A percentile compares a stretch with the other conserved stretches of the same genome.
These are phyloP conservation scores for Amazona guildingii DNA, from an alignment of 2,113 vertebrate species.

Conservation along the genomic window DNA sequence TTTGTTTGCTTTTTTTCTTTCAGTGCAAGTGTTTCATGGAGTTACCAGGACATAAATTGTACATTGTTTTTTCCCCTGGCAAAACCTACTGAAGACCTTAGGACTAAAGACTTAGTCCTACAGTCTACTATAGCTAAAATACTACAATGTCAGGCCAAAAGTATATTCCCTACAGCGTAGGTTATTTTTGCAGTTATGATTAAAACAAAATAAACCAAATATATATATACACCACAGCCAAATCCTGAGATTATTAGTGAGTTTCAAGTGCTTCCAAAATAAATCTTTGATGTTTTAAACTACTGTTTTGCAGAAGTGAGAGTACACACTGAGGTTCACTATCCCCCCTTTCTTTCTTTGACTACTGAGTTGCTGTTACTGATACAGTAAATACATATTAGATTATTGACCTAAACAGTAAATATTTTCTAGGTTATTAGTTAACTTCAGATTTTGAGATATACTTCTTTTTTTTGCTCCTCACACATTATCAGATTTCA, in stretches of 20 bases:
- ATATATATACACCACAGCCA: neutral
- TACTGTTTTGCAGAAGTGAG: neutral
- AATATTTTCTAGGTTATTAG: neutral
- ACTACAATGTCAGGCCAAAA: neutral
- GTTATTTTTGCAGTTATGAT: neutral
- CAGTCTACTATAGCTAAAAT: neutral
- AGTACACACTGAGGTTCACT: neutral
- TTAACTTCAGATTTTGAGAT: neutral
- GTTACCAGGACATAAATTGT: neutral
- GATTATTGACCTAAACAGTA: neutral
- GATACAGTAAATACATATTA: neutral
- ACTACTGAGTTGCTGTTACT: neutral
- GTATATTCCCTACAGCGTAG: neutral
- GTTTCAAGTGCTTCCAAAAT: neutral
- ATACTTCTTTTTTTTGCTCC: neutral
- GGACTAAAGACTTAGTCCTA: neutral
- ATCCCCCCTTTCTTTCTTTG: neutral
- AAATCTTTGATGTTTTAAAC: neutral
- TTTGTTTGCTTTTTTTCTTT: neutral
- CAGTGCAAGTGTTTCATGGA: accelerated
- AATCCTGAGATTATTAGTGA: neutral
- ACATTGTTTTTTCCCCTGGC: neutral
- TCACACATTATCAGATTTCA: neutral
- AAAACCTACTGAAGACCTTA: neutral
- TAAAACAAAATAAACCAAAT: neutral